These are phyloP conservation scores for Sisyra nigra DNA, from an alignment of 2,888 invertebrate species.

Conservation along the genomic window DNA sequence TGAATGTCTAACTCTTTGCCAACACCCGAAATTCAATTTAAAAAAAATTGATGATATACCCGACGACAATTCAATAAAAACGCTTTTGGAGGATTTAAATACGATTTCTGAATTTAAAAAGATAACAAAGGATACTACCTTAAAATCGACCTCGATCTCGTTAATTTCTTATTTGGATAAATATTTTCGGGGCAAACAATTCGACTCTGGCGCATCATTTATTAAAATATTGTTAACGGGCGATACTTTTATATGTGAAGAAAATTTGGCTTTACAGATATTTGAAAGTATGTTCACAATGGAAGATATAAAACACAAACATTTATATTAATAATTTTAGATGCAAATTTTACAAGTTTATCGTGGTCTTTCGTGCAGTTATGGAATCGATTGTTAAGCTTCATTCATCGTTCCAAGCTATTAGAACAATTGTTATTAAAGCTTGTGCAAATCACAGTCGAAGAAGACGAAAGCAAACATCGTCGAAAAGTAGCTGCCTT, in stretches of 20 bases:
- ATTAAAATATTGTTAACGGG: slow-evolving; percentile 3
- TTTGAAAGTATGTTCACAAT: slow-evolving; percentile 3
- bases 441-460: neutral
- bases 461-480: neutral
- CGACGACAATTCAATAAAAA: slow-evolving; percentile 19
- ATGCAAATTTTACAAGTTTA: neutral
- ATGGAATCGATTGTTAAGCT: neutral
- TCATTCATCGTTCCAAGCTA: neutral
- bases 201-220: neutral
- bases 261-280: slow-evolving; percentile 2
- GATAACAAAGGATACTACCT: neutral
- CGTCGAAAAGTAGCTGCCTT: slow-evolving; percentile 3
- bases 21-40: slow-evolving; percentile 26
- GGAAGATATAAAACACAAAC: neutral
- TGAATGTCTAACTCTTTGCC: slow-evolving; percentile 27
- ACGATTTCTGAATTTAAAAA: neutral
- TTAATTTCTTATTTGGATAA: neutral
- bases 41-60: slow-evolving; percentile 28
- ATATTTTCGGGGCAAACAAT: neutral
- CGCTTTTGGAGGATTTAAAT: neutral
- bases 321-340: slow-evolving; percentile 5
- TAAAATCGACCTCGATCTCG: neutral
- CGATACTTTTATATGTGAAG: slow-evolving; percentile 2
- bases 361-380: slow-evolving; percentile 2
- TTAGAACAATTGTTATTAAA: neutral